Percentiles rank a stretch among this genome's conserved stretches.
Evolutionary conservation across 2,113 vertebrate species (phyloP).

Genomic region (Xiphophorus couchianus): DNA sequence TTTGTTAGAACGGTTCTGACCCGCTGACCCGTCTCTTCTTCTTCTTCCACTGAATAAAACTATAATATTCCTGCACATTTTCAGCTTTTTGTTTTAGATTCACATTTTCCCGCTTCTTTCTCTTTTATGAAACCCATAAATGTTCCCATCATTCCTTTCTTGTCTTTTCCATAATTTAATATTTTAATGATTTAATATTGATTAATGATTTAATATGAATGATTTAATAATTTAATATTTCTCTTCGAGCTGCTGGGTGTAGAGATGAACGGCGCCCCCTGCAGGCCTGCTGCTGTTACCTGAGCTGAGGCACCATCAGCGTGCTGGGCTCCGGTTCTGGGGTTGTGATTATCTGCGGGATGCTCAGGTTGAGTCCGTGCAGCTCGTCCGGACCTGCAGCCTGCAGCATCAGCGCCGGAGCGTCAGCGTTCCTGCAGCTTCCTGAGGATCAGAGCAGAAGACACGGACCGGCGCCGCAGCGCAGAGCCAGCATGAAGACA

Average conservation of each 20-base stretch:
- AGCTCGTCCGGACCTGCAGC: slow-evolving; percentile 21
- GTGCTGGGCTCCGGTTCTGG: slow-evolving; percentile 26
- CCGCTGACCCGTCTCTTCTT: background rate
- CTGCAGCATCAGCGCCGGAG: slow-evolving; percentile 40
- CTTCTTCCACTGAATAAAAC: background rate
- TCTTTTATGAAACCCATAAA: background rate
- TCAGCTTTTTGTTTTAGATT: background rate
- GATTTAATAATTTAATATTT: background rate
- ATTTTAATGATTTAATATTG: too few relatives aligned
- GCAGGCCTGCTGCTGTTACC: slow-evolving; percentile 37
- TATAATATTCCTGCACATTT: background rate
- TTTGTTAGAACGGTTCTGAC: background rate
- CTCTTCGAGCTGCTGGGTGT: too few relatives aligned
- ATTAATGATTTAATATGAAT: too few relatives aligned
- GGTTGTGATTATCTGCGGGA: slow-evolving; percentile 68
- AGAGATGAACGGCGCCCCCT: background rate
- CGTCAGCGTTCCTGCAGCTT: slow-evolving; percentile 15
- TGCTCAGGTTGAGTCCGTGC: slow-evolving; percentile 12
- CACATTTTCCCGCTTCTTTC: background rate
- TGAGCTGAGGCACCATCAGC: slow-evolving; percentile 26
- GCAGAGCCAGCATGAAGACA: background rate
- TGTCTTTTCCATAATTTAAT: background rate
- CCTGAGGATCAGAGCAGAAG: slow-evolving; percentile 31
- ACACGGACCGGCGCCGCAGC: background rate
- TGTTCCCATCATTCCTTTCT: background rate